Evolutionary conservation across 2,113 vertebrate species (phyloP).

Genomic region (Sylvia atricapilla): DNA sequence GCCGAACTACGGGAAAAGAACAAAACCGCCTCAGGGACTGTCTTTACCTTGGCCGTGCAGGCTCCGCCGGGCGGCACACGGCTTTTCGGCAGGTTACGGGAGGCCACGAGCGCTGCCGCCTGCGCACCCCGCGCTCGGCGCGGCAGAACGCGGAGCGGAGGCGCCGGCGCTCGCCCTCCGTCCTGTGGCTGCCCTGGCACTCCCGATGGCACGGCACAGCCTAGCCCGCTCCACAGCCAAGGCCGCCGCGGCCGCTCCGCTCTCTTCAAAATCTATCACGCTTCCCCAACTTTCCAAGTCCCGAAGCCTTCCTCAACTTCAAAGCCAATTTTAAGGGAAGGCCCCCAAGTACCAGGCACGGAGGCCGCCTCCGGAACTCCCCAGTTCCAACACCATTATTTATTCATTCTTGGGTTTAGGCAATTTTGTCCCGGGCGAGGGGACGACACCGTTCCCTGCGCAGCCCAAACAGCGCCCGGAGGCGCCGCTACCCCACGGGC

Average conservation of each 20-base stretch:
- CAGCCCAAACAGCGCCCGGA: neutral
- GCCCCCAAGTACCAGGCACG: neutral
- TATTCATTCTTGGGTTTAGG: slow-evolving; percentile 3
- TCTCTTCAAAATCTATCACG: neutral
- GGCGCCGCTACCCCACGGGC: neutral
- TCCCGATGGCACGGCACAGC: neutral
- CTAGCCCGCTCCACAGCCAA: neutral
- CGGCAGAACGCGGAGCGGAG: neutral
- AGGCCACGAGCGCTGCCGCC: neutral
- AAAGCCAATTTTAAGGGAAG: neutral
- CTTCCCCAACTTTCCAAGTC: slow-evolving; percentile 38
- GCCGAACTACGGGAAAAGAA: neutral
- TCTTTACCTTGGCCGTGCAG: neutral
- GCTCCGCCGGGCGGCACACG: neutral
- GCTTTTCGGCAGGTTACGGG: neutral
- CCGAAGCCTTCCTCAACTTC: neutral
- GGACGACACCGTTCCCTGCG: neutral
- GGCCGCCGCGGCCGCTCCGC: neutral
- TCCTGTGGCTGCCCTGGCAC: neutral
- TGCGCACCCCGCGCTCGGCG: neutral
- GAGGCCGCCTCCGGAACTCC: neutral
- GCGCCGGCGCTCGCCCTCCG: neutral
- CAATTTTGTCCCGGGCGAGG: neutral
- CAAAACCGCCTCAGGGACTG: neutral
- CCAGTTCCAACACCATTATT: neutral